phyloP scores from a whole-genome alignment of 2,888 invertebrate species.

The Eurytoma adleriae region DNA sequence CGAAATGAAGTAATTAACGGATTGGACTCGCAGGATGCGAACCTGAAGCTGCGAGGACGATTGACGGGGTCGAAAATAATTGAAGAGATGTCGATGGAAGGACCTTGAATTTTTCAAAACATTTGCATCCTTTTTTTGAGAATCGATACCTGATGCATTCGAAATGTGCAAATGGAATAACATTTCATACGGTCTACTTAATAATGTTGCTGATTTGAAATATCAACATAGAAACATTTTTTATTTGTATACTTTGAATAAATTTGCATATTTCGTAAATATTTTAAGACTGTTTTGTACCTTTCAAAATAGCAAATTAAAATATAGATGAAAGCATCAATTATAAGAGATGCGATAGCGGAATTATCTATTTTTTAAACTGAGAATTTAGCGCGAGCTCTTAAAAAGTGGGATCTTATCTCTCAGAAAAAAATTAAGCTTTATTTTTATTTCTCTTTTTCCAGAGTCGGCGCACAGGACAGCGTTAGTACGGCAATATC shows the following conservation, averaged over 20 bases:
- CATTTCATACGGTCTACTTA: neutral
- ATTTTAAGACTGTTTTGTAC: neutral
- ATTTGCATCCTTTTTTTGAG: constrained; percentile 28
- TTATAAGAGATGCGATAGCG: too few relatives aligned
- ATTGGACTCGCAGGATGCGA: constrained; percentile 3
- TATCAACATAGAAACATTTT: too few relatives aligned
- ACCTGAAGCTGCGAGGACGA: constrained; percentile 17
- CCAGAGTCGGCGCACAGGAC: constrained; percentile 33
- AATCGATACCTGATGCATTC: constrained; percentile 22
- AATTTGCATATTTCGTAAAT: neutral
- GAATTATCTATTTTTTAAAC: too few relatives aligned
- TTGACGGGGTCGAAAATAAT: constrained; percentile 57
- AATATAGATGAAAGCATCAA: too few relatives aligned
- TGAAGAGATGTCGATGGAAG: constrained; percentile 57
- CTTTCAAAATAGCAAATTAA: neutral
- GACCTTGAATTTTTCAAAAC: constrained; percentile 59
- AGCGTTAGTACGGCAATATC: constrained; percentile 59
- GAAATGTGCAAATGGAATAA: neutral
- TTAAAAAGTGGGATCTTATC: neutral
- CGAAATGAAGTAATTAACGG: constrained; percentile 22
- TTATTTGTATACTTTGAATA: neutral
- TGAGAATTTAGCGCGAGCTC: too few relatives aligned
- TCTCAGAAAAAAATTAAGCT: neutral
- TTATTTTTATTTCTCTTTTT: constrained; percentile 1
- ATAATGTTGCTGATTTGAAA: too few relatives aligned